Percentiles rank a stretch among this genome's conserved stretches.
These are phyloP conservation scores for Arenicola marina DNA, from an alignment of 2,888 invertebrate genomes.

Conservation along the genomic window DNA sequence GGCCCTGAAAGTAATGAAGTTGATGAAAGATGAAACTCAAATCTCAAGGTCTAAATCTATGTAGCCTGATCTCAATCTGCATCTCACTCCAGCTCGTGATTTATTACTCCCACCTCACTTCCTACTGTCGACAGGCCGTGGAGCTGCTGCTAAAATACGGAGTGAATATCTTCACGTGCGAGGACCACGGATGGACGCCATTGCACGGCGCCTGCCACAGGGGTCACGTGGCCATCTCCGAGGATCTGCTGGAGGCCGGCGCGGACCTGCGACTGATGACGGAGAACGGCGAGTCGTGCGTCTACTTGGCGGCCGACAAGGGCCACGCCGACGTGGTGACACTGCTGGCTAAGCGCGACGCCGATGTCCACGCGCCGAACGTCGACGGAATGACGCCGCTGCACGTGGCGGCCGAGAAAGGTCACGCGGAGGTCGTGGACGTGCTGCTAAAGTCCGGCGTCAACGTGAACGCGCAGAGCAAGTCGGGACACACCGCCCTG, in stretches of 20 bases:
- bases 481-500: slow-evolving; percentile 17
- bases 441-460: slow-evolving; percentile 12
- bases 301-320: slow-evolving; percentile 20
- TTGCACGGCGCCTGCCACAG: slow-evolving; percentile 21
- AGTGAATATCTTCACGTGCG: slow-evolving; percentile 10
- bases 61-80: background rate
- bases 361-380: slow-evolving; percentile 16
- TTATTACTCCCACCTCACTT: background rate
- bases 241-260: slow-evolving; percentile 22
- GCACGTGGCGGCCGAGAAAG: slow-evolving; percentile 22
- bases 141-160: slow-evolving; percentile 26
- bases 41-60: background rate
- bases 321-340: slow-evolving; percentile 13
- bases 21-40: too few species aligned
- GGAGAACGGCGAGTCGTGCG: slow-evolving; percentile 9
- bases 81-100: background rate
- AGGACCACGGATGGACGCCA: slow-evolving; percentile 24
- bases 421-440: slow-evolving; percentile 5
- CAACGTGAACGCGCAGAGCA: slow-evolving; percentile 18
- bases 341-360: slow-evolving; percentile 8
- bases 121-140: slow-evolving; percentile 22
- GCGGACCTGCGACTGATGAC: slow-evolving; percentile 13
- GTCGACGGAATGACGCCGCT: slow-evolving; percentile 19
- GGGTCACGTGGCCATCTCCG: slow-evolving; percentile 20
- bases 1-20: too few species aligned